Evolutionary conservation across 2,113 vertebrate genomes (phyloP).

Genomic region (Sminthopsis crassicaudata): DNA sequence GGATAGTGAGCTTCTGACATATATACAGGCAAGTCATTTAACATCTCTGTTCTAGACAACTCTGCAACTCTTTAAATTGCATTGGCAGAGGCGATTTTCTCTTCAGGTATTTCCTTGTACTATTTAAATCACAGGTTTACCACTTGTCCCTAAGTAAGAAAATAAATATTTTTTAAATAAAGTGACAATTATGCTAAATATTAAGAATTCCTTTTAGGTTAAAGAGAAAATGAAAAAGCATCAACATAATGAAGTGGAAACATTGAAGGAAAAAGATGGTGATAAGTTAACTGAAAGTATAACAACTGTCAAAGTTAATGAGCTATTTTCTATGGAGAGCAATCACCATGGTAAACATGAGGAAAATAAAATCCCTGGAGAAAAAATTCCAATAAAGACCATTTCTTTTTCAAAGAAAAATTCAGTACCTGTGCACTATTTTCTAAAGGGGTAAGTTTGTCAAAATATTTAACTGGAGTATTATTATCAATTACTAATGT

Average conservation of each 20-base stretch:
- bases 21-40: neutral
- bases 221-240: slow-evolving; percentile 75
- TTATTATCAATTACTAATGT: neutral
- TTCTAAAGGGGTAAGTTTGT: slow-evolving; percentile 64
- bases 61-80: neutral
- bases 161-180: neutral
- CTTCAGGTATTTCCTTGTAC: neutral
- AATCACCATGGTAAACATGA: slow-evolving; percentile 5
- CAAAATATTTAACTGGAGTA: neutral
- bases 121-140: neutral
- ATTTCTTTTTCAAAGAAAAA: slow-evolving; percentile 37
- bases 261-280: neutral
- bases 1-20: neutral
- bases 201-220: slow-evolving; percentile 81
- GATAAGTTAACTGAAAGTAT: slow-evolving; percentile 57
- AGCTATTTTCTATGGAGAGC: slow-evolving; percentile 57
- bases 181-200: slow-evolving; percentile 38
- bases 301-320: slow-evolving; percentile 36
- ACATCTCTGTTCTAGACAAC: neutral
- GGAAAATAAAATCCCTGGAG: slow-evolving; percentile 1
- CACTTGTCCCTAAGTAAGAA: slow-evolving; percentile 33
- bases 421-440: slow-evolving; percentile 24
- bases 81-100: neutral
- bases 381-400: slow-evolving; percentile 39
- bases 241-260: neutral